A percentile compares a stretch with the other conserved stretches of the same genome.
Evolutionary conservation across 2,113 vertebrate genomes (phyloP).

Genomic region (Pterophyllum scalare): DNA sequence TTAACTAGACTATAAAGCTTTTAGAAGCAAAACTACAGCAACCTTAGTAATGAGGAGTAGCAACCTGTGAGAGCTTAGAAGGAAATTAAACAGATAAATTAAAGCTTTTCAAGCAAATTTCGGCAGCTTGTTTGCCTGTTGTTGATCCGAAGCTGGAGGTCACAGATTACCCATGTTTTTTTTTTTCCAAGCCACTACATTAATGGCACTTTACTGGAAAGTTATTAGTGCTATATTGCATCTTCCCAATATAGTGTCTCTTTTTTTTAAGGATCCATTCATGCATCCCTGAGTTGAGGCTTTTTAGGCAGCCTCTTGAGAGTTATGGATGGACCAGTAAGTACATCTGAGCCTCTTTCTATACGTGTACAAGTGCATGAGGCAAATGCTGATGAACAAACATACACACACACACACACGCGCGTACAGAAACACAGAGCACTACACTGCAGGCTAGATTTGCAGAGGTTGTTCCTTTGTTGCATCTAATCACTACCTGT

Average conservation of each 20-base stretch:
- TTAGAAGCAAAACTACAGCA: slow-evolving; percentile 6
- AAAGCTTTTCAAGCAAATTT: slow-evolving; percentile 4
- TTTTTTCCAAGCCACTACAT: not conserved
- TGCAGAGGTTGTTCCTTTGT: slow-evolving; percentile 67
- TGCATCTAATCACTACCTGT: slow-evolving; percentile 72
- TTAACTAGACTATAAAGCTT: not conserved
- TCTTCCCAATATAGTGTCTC: not conserved
- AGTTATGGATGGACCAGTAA: slow-evolving; percentile 43
- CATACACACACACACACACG: not conserved
- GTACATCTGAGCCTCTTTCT: slow-evolving; percentile 37
- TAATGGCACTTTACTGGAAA: slow-evolving; percentile 9
- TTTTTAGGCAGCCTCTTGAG: slow-evolving; percentile 56
- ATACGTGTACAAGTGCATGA: slow-evolving; percentile 11
- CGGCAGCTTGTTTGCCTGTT: not conserved
- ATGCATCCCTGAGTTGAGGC: slow-evolving; percentile 37
- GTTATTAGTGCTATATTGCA: slow-evolving; percentile 33
- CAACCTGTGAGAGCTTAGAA: not conserved
- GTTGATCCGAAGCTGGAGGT: slow-evolving; percentile 8
- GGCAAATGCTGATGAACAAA: slow-evolving; percentile 2
- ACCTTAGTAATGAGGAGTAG: not conserved
- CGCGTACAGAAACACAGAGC: slow-evolving; percentile 4
- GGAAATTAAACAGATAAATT: not conserved
- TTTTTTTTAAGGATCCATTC: slow-evolving; percentile 36
- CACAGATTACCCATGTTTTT: slow-evolving; percentile 14
- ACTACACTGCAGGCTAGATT: slow-evolving; percentile 23